Conservation (phyloP, 64 coral and sea anemone species). For the Stichodactyla helianthus region DNA sequence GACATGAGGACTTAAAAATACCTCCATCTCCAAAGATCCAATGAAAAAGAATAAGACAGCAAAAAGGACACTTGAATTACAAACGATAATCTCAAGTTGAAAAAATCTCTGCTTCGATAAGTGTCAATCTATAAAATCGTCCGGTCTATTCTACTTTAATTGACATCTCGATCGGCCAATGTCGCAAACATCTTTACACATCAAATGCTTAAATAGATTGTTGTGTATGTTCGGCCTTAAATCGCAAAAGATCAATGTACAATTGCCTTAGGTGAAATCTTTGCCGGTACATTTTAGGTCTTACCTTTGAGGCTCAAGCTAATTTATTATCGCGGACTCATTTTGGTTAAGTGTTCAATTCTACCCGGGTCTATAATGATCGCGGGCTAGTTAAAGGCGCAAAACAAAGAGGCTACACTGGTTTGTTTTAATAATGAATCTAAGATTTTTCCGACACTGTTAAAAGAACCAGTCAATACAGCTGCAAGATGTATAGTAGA, state of each 20-base stretch:
- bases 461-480: not conserved
- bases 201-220: not conserved
- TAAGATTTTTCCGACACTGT: conserved; percentile 7
- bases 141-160: not conserved
- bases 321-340: not conserved
- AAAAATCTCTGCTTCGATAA: not conserved
- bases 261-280: not conserved
- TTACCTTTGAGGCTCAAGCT: not conserved
- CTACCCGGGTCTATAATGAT: not conserved
- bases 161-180: not conserved
- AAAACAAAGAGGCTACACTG: not conserved
- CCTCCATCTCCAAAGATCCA: not conserved
- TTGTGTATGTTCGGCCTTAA: not conserved
- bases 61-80: not conserved
- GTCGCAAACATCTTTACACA: not conserved
- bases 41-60: not conserved
- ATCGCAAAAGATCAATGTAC: not conserved
- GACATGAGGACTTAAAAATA: not conserved
- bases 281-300: not conserved
- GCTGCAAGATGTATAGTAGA: not conserved
- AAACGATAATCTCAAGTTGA: not conserved
- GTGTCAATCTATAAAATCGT: not conserved
- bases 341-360: not conserved
- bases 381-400: not conserved
- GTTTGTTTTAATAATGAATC: conserved; percentile 12